A percentile compares a stretch with the other conserved stretches of the same genome.
Evolutionary conservation across 2,113 vertebrate genomes (phyloP).

Genomic region (Okapia johnstoni): DNA sequence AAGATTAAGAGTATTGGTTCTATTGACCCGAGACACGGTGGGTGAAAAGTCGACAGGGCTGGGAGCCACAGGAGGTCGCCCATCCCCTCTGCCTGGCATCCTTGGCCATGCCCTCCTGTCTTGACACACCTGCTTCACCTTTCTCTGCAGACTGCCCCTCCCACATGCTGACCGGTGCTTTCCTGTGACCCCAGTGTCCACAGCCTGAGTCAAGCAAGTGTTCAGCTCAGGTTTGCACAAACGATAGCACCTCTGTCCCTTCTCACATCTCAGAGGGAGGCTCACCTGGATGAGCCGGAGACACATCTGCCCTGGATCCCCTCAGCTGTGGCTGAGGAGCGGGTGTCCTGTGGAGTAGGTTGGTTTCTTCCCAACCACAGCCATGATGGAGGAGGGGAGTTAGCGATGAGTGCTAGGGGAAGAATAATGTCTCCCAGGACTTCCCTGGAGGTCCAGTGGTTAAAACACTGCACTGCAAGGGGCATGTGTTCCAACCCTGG

Average conservation of each 20-base stretch:
- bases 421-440: background rate
- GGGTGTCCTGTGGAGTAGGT: background rate
- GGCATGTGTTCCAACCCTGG: background rate
- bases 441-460: accelerated
- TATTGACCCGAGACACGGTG: background rate
- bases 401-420: background rate
- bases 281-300: background rate
- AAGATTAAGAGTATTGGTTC: background rate
- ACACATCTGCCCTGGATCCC: background rate
- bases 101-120: background rate
- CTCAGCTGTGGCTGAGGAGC: background rate
- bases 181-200: background rate
- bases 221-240: background rate
- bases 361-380: background rate
- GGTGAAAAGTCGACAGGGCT: accelerated
- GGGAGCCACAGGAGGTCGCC: background rate
- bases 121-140: accelerated
- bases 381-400: accelerated
- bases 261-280: no score
- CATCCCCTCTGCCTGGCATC: background rate
- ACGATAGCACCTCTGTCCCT: background rate
- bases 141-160: background rate
- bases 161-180: background rate
- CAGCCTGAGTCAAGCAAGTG: background rate
- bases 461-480: background rate